Evolutionary conservation across 2,888 invertebrate genomes (phyloP).

Genomic region (Caenorhabditis sp.): DNA sequence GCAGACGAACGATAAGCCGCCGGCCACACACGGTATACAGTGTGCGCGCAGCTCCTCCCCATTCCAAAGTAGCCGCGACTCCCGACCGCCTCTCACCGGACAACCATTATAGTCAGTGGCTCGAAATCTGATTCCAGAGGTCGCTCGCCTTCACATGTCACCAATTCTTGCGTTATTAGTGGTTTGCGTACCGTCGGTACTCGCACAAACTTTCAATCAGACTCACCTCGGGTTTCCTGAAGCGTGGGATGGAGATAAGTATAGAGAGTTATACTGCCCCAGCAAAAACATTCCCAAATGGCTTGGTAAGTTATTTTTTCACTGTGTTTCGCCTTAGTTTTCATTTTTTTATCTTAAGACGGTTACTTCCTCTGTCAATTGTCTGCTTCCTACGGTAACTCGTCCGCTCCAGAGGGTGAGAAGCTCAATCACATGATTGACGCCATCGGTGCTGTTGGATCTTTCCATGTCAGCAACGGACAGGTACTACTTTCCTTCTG

Average conservation of each 20-base stretch:
- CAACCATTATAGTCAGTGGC: constrained; percentile 55
- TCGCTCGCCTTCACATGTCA: constrained; percentile 53
- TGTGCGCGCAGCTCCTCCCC: constrained; percentile 44
- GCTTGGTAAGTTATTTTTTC: constrained; percentile 66
- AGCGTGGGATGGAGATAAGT: constrained; percentile 79
- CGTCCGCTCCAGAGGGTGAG: constrained; percentile 74
- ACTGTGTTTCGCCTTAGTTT: background rate
- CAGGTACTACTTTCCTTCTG: constrained; percentile 63
- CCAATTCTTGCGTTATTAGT: constrained; percentile 42
- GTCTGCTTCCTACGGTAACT: constrained; percentile 77
- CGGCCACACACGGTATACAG: constrained; percentile 54
- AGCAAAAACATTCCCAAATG: constrained; percentile 77
- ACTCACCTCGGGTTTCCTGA: constrained; percentile 76
- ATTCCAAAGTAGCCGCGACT: constrained; percentile 51
- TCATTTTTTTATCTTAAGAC: constrained; percentile 61
- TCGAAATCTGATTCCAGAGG: constrained; percentile 53
- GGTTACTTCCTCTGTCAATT: constrained; percentile 79
- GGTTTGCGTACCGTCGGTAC: constrained; percentile 34
- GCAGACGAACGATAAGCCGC: constrained; percentile 54
- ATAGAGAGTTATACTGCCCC: constrained; percentile 76
- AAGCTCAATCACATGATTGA: constrained; percentile 79
- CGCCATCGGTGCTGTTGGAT: constrained; percentile 78
- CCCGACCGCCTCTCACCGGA: constrained; percentile 37
- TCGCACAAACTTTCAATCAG: constrained; percentile 61
- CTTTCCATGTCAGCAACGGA: constrained; percentile 77